phyloP scores from a whole-genome alignment of 2,113 vertebrate species.

The Macrotis lagotis region DNA sequence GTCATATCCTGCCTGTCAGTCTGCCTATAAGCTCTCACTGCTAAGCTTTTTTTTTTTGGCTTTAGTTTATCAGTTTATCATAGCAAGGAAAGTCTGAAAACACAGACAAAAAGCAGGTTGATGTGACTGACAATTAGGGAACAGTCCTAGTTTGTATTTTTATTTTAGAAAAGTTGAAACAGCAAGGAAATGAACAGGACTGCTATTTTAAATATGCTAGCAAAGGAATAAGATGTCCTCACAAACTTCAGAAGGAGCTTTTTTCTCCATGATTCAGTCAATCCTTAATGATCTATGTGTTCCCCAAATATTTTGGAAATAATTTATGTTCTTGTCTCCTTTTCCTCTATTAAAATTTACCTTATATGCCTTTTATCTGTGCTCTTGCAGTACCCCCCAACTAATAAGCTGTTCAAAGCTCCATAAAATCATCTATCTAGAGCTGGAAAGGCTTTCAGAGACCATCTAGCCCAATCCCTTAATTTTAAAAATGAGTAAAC shows the following conservation, averaged over 20 bases:
- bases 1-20: background rate
- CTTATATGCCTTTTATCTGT: background rate
- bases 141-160: background rate
- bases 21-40: conserved; percentile 19
- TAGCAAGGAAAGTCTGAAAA: conserved; percentile 27
- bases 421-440: background rate
- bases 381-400: background rate
- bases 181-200: background rate
- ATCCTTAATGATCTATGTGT: background rate
- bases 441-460: background rate
- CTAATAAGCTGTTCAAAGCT: background rate
- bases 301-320: background rate
- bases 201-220: background rate
- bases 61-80: conserved; percentile 2
- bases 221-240: background rate
- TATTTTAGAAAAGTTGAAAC: conserved; percentile 32
- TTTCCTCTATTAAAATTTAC: background rate
- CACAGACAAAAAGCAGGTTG: background rate
- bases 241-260: background rate
- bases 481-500: background rate
- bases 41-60: conserved; percentile 16
- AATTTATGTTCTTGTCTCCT: background rate
- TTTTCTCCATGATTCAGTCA: background rate
- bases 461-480: background rate
- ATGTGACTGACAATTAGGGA: conserved; percentile 6